Conservation (phyloP, 2,888 invertebrate species). For the Mythimna pallens region DNA sequence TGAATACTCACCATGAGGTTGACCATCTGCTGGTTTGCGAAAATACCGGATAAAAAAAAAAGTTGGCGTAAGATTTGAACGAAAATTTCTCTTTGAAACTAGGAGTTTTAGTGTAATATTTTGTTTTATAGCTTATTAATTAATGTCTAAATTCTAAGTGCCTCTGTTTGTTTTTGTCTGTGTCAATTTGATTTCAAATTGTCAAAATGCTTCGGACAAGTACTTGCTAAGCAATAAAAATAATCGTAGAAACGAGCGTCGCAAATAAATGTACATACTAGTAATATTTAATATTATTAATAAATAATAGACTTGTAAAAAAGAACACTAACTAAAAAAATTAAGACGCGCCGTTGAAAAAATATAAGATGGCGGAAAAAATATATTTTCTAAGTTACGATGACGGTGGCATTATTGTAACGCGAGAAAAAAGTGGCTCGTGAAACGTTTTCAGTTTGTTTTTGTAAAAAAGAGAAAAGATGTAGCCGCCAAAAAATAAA, state of each 20-base stretch:
- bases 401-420: conserved; percentile 84
- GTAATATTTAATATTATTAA: conserved; percentile 48
- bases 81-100: neutral
- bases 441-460: conserved; percentile 71
- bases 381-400: conserved; percentile 86
- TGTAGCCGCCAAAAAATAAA: conserved; percentile 81
- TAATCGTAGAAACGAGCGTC: conserved; percentile 29
- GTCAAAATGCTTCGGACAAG: conserved; percentile 1
- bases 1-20: too few species aligned
- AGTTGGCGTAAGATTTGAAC: conserved; percentile 3
- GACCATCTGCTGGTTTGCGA: too few species aligned
- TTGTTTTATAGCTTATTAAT: conserved; percentile 22
- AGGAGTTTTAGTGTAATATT: neutral
- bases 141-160: conserved; percentile 36
- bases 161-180: conserved; percentile 16
- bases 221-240: conserved; percentile 56
- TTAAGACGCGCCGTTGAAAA: conserved; percentile 69
- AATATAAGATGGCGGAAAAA: conserved; percentile 76
- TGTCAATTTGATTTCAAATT: conserved; percentile 1
- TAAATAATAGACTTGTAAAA: conserved; percentile 58
- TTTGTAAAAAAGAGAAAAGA: conserved; percentile 82
- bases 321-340: conserved; percentile 62
- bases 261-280: conserved; percentile 61
- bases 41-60: neutral
- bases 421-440: conserved; percentile 87